Evolutionary conservation across 2,888 invertebrate genomes (phyloP), one percentile per base, ranked within the genome.

Genomic region (Cetonia aurata): DNA sequence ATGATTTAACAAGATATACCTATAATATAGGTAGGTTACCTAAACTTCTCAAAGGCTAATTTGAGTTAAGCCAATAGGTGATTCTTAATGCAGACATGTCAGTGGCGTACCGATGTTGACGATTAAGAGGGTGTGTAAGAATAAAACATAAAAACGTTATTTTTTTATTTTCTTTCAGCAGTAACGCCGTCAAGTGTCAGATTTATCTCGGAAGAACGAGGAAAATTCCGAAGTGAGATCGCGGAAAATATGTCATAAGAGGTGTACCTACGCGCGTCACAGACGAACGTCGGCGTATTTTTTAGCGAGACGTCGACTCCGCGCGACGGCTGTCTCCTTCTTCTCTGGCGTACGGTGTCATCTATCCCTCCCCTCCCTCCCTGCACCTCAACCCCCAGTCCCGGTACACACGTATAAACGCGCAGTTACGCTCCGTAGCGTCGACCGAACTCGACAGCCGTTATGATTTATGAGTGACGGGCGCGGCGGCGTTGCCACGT

Each of bases 391-490:
- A n/a, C n/a, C n/a, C n/a, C n/a, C n/a, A n/a, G n/a, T n/a, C 42
- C n/a, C 42, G 25, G 4, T 6, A 17, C 44, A 17, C 44, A 25
- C 59, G 48, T 48, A 60, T 15, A 50, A 62, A 62, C 37, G 62
- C 62, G 48, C 48, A 31, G 62, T 62, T 56, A 55, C 31, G 13
- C 73, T 76, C 73, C 72, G 67, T 50, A 44, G 44, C 50, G 19
- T 41, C 50, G 60, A 69, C 37, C 59, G 60, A 69, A 79, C 75
- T 78, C 78, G 81, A 81, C 81, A 81, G 76, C 78, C 79, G 80
- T 80, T 80, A 82, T 82, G 82, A 82, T 82, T 82, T 81, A 83
- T 80, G 82, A 80, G 76, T 78, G 81, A 80, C 81, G 77, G 77
- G 79, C 79, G 77, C 25, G n/a, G n/a, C 78, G 75, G 79, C 62